Evolutionary conservation across 2,797 vertebrate genomes (phyloP).

Genomic region (Myotis pilosus): DNA sequence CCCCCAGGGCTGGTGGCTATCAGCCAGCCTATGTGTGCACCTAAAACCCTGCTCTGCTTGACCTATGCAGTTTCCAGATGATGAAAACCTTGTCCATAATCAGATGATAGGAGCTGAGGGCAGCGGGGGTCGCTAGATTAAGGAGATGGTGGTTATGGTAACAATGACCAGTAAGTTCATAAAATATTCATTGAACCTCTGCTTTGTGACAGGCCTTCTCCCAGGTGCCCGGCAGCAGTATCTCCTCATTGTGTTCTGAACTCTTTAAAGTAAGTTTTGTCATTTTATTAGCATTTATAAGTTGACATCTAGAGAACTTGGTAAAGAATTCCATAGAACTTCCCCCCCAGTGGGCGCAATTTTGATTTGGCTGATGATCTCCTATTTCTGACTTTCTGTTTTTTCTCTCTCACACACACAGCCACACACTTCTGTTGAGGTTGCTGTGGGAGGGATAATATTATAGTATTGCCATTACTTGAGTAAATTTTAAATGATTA

Average conservation of each 20-base stretch:
- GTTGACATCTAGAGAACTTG: neutral
- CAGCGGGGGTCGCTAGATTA: neutral
- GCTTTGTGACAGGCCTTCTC: neutral
- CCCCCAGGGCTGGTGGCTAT: neutral
- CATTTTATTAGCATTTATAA: neutral
- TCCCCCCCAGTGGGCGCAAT: neutral
- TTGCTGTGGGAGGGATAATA: neutral
- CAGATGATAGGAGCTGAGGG: neutral
- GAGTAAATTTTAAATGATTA: slow-evolving; percentile 16
- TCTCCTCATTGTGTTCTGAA: neutral
- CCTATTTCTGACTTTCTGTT: neutral
- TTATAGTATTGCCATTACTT: neutral
- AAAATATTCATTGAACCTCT: neutral
- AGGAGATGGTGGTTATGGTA: neutral
- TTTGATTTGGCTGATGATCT: neutral
- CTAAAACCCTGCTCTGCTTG: neutral
- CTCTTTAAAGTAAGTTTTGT: neutral
- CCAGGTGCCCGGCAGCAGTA: neutral
- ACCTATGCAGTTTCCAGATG: neutral
- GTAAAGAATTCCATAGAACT: neutral
- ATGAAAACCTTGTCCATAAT: neutral
- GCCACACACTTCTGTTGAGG: neutral
- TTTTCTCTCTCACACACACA: neutral
- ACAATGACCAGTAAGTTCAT: neutral
- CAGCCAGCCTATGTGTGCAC: neutral